A percentile compares a stretch with the other conserved stretches of the same genome.
phyloP scores from a whole-genome alignment of 2,113 vertebrate genomes.

The Etia nguti region DNA sequence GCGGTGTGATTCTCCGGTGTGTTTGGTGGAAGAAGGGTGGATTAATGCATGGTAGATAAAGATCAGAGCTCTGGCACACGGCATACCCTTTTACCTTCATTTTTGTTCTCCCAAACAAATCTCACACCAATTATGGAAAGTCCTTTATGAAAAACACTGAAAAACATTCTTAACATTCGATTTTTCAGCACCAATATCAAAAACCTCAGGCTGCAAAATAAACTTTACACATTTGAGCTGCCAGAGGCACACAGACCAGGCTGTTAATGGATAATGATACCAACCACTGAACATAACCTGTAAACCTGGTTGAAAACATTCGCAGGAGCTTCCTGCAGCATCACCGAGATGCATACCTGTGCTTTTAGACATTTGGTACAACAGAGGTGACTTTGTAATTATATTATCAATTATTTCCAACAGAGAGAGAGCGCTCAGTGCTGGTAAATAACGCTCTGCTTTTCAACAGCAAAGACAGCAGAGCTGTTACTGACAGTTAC shows the following conservation, averaged over 20 bases:
- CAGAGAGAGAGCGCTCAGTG: neutral
- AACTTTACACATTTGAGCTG: neutral
- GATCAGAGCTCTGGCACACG: neutral
- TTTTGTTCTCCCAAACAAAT: neutral
- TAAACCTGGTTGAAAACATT: neutral
- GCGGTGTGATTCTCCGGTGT: neutral
- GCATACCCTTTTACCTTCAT: neutral
- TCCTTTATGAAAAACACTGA: neutral
- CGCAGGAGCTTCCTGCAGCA: neutral
- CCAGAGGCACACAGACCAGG: neutral
- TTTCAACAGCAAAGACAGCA: neutral
- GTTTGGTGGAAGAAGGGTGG: neutral
- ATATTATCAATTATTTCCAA: neutral
- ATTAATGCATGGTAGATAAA: neutral
- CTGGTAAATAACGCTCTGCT: neutral
- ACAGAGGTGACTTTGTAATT: neutral
- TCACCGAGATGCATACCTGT: neutral
- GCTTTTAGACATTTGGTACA: neutral
- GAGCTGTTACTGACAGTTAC: neutral
- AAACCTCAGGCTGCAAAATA: neutral
- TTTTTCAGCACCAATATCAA: neutral
- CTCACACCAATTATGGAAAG: fast-evolving
- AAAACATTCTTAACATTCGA: neutral
- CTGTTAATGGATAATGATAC: neutral
- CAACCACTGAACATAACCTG: fast-evolving